Base-by-base conservation (phyloP, 2,888 invertebrate genomes). In the Portevinia maculata region DNA sequence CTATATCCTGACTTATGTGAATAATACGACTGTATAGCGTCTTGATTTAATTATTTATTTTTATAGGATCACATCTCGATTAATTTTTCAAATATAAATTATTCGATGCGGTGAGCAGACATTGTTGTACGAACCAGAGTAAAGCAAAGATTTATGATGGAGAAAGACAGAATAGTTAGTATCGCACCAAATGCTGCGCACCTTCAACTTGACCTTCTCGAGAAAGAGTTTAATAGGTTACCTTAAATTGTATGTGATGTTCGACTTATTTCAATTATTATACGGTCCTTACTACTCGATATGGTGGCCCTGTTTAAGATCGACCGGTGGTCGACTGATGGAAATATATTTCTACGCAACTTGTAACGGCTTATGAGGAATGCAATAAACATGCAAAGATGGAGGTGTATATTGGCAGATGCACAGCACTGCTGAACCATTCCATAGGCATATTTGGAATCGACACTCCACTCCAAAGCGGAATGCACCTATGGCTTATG, bases 401-500 rank as follows among this genome's bases (percentile, higher is more conserved):
- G 32, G 41, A 74, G 60, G 67, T 74, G 67, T 62, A 69, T 79
- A 62, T 78, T 79, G 79, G 79, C 74, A 74, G 74, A 79, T 74
- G 67, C 60, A 55, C 48, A 55, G 41, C 60, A 62, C 74, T 41
- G 60, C 52, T 21, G 37, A 59, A 48, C 76, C 71, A 76, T 65
- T 65, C 44, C 48, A 59, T 32, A 71, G 65, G 60, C 71, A 64
- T 71, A 83, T 76, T 76, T 71, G 65, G 76, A 83, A 65, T 67
- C 71, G 83, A 83, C 71, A 83, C 83, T 78, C 69, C 41, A 34
- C 62, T 57, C 71, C 62, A 71, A 17, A 65, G 67, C 50, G 83
- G 83, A 83, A 83, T 83, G 83, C 83, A 83, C 76, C 83, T 69
- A 78, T 76, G 62, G 76, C 76, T 83, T 71, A 67, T 83, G 83